Evolutionary conservation across 2,888 invertebrate species (phyloP).

Genomic region (Stramonita haemastoma): DNA sequence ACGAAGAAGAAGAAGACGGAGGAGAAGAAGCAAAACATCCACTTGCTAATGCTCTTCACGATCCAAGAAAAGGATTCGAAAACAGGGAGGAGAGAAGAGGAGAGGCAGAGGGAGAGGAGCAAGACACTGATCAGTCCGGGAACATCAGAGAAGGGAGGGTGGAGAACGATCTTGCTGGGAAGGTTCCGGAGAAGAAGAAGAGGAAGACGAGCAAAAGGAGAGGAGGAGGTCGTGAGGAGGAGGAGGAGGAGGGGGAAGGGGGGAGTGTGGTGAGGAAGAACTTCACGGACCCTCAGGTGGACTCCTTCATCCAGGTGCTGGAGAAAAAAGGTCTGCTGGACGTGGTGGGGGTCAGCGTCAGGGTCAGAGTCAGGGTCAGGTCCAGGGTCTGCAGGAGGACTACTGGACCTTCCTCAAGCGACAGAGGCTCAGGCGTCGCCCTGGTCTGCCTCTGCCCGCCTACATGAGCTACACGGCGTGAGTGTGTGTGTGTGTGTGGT

Average conservation of each 20-base stretch:
- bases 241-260: not conserved
- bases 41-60: no score
- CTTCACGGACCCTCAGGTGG: conserved; percentile 22
- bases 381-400: not conserved
- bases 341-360: not conserved
- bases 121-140: no score
- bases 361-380: no score
- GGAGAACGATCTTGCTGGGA: not conserved
- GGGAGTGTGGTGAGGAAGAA: not conserved
- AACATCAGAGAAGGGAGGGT: no score
- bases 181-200: not conserved
- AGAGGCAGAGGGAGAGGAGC: not conserved
- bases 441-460: not conserved
- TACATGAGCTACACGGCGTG: conserved; percentile 26
- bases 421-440: not conserved
- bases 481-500: conserved; percentile 34
- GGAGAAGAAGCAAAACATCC: no score
- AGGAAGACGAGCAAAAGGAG: not conserved
- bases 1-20: no score
- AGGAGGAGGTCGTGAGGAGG: not conserved
- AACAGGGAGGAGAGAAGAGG: no score
- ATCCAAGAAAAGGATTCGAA: no score
- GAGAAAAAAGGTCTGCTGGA: conserved; percentile 25
- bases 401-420: conserved; percentile 35
- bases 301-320: conserved; percentile 16